Base-by-base conservation (phyloP, 2,888 invertebrate genomes). In the Tanytarsus gracilentus region DNA sequence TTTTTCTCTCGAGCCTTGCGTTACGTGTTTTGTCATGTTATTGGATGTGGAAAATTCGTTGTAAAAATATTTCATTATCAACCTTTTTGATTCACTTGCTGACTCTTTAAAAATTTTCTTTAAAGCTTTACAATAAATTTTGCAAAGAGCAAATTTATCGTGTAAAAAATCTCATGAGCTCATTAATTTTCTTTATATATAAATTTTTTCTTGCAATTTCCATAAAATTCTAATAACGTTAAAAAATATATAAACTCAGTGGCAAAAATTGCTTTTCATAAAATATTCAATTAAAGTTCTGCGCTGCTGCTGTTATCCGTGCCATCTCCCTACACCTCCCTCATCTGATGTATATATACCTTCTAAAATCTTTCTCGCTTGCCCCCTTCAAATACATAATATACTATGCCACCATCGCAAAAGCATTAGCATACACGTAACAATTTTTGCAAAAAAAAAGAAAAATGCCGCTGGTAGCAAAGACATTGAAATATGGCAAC, bases 221-320 rank as follows among this genome's bases (percentile, higher is more conserved):
- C 44, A 44, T 44, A 44, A 44, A 44, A 44, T 44, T 44, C 44
- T 44, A 44, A 44, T 44, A 44, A 44, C 44, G 44, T 44, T n/a
- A 36, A 44, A 44, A 40, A 44, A n/a, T n/a, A n/a, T n/a, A n/a
- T n/a, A n/a, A 44, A 44, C 23, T 23, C 44, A 44, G 44, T 44
- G 23, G 44, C 44, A 44, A 44, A 44, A 44, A 44, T 44, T 44
- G 44, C 44, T 44, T 44, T 44, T 44, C 44, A 44, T 44, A 44
- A 44, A 44, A 44, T 44, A 44, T 44, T 44, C 44, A 44, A 44
- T 44, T 44, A 44, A 44, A 44, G 44, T 44, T 44, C n/a, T 18
- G 44, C 23, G 44, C 23, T 18, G 33, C n/a, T 36, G 33, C 33
- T 14, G 14, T 33, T 14, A 14, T 33, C 33, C 14, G n/a, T 6